Evolutionary conservation across 2,888 invertebrate genomes (phyloP).

Genomic region (Agonopterix alstromeriana): DNA sequence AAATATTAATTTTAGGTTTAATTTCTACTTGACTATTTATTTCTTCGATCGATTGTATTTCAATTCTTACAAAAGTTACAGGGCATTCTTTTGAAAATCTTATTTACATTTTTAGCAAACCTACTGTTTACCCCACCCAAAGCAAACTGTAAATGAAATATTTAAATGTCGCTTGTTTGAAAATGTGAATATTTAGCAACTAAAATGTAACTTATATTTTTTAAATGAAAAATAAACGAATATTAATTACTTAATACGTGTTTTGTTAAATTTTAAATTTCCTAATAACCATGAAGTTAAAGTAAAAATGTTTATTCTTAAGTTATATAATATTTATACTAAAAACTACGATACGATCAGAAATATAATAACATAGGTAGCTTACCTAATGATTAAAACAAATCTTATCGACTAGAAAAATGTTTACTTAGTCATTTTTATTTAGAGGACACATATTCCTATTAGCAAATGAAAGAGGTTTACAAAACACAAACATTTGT

Average conservation of each 20-base stretch:
- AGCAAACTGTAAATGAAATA: slow-evolving; percentile 1
- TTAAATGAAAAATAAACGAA: slow-evolving; percentile 7
- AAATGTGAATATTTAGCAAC: slow-evolving; percentile 6
- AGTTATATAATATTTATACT: too few species aligned
- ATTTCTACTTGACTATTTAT: slow-evolving; percentile 21
- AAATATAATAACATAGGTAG: too few species aligned
- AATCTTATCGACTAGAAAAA: too few species aligned
- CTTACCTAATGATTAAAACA: too few species aligned
- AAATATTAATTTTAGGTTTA: slow-evolving; percentile 26
- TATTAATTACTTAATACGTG: neutral
- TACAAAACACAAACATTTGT: neutral
- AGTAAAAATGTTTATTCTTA: too few species aligned
- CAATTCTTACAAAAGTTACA: neutral
- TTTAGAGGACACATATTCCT: neutral
- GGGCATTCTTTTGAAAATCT: slow-evolving; percentile 5
- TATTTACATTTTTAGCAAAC: neutral
- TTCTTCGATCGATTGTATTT: slow-evolving; percentile 7
- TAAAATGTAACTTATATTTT: slow-evolving; percentile 12
- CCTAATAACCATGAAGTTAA: too few species aligned
- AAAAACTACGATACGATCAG: too few species aligned
- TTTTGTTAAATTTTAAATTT: neutral
- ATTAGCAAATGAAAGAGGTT: neutral
- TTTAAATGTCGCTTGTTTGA: neutral
- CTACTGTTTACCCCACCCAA: slow-evolving; percentile 14
- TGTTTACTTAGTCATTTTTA: too few species aligned